These are phyloP conservation scores for Psittacula cyanocephala DNA, from an alignment of 2,113 vertebrate species.

Conservation along the genomic window DNA sequence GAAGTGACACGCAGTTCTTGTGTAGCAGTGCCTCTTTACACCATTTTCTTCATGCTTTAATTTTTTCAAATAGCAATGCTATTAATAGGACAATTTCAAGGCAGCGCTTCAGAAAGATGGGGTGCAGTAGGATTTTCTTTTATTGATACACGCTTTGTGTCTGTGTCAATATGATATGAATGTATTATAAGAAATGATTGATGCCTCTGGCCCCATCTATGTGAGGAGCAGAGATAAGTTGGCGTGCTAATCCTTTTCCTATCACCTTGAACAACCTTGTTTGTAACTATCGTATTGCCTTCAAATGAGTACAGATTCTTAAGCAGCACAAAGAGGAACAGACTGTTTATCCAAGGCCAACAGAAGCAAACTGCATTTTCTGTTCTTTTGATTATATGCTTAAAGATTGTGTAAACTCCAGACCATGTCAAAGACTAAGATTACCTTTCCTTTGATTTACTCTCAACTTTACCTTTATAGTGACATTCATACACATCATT, in stretches of 20 bases:
- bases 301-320: conserved; percentile 14
- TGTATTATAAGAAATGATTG: conserved; percentile 10
- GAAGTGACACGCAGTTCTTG: neutral
- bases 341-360: neutral
- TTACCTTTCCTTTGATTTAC: neutral
- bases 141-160: neutral
- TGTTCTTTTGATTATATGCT: neutral
- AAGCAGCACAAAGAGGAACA: neutral
- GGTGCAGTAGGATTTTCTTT: neutral
- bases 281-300: neutral
- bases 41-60: neutral
- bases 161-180: conserved; percentile 65
- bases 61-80: neutral
- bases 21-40: neutral
- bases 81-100: neutral
- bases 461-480: neutral
- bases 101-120: neutral
- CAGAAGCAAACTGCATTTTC: neutral
- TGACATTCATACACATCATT: neutral
- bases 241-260: conserved; percentile 47
- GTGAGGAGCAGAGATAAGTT: conserved; percentile 22
- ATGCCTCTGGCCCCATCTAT: conserved; percentile 19
- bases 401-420: neutral
- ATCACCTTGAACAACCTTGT: conserved; percentile 58
- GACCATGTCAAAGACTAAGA: neutral